These are phyloP conservation scores for Drosophila nr. perissopoda DNA, from an alignment of 2,888 invertebrate genomes.

Conservation along the genomic window DNA sequence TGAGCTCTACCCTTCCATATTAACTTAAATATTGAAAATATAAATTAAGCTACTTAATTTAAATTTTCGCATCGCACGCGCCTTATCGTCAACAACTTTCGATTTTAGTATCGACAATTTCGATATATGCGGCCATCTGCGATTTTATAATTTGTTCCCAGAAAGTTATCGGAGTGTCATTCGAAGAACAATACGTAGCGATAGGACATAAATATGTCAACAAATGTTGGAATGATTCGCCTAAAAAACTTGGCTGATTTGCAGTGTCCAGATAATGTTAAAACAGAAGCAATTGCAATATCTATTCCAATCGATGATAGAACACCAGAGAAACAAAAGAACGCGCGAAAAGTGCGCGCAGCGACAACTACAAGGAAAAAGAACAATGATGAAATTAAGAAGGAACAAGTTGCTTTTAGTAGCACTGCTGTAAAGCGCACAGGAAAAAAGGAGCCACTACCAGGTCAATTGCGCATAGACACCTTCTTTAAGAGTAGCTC, in stretches of 20 bases:
- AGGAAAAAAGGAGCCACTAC: constrained; percentile 59
- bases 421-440: constrained; percentile 44
- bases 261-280: constrained; percentile 3
- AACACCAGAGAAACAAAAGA: constrained; percentile 57
- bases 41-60: not conserved
- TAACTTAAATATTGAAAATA: too few species aligned
- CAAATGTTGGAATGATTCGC: constrained; percentile 57
- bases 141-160: not conserved
- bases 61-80: not conserved
- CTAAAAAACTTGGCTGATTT: constrained; percentile 56
- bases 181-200: constrained; percentile 2
- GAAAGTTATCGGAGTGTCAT: not conserved
- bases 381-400: constrained; percentile 5
- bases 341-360: constrained; percentile 35
- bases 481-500: constrained; percentile 71
- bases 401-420: constrained; percentile 2
- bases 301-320: not conserved
- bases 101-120: not conserved
- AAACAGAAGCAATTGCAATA: not conserved
- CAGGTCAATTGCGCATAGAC: constrained; percentile 74
- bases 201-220: constrained; percentile 16
- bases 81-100: not conserved
- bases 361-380: constrained; percentile 59
- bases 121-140: not conserved
- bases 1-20: not conserved